phyloP scores from a whole-genome alignment of 2,797 vertebrate species.

The Karalla daura region DNA sequence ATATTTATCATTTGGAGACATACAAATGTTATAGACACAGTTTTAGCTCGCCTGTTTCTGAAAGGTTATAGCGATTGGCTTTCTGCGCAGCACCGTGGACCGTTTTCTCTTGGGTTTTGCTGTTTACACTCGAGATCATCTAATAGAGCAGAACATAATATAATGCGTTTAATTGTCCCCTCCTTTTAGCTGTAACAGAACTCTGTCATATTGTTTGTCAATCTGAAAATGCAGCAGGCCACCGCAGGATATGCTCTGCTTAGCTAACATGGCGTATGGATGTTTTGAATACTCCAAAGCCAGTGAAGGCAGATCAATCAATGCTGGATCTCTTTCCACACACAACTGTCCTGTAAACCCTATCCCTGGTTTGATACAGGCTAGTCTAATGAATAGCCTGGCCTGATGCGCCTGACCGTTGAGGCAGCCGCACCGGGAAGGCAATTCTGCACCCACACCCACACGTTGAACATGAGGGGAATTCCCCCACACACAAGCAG shows the following conservation, averaged over 20 bases:
- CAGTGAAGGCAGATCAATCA: conserved; percentile 67
- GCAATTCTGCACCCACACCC: conserved; percentile 70
- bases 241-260: conserved; percentile 34
- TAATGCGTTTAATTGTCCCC: conserved; percentile 3
- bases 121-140: too few species aligned
- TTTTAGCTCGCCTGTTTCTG: background rate
- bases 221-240: conserved; percentile 32
- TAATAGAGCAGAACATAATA: background rate
- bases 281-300: conserved; percentile 65
- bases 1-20: background rate
- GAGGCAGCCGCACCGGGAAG: conserved; percentile 73
- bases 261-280: too few species aligned
- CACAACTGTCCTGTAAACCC: conserved; percentile 73
- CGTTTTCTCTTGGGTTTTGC: background rate
- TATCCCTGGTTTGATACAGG: conserved; percentile 73
- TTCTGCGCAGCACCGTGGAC: background rate
- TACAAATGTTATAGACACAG: background rate
- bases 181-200: background rate
- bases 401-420: conserved; percentile 64
- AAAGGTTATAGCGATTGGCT: background rate
- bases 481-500: conserved; percentile 68
- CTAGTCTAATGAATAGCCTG: conserved; percentile 77
- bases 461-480: conserved; percentile 76
- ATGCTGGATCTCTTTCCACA: conserved; percentile 57
- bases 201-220: conserved; percentile 37